Conservation (phyloP, 2,113 vertebrate species). For the Stictonetta naevosa region DNA sequence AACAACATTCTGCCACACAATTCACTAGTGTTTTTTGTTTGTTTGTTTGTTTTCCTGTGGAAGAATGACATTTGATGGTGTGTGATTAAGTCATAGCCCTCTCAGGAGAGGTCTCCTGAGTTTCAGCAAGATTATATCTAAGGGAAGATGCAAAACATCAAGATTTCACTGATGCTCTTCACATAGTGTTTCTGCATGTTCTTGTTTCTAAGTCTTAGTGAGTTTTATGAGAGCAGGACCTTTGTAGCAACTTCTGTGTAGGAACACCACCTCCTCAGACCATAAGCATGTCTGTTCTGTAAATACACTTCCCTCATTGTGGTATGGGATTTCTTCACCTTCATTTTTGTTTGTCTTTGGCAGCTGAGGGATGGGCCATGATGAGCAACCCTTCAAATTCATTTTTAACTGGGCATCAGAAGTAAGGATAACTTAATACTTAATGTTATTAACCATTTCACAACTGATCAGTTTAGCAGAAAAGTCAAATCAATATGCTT, state of each 20-base stretch:
- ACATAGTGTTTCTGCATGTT: neutral
- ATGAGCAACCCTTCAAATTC: neutral
- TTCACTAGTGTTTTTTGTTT: neutral
- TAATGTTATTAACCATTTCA: neutral
- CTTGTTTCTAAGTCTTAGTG: neutral
- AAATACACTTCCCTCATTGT: neutral
- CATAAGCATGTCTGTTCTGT: neutral
- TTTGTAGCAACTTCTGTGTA: neutral
- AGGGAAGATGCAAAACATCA: neutral
- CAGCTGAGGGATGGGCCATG: neutral
- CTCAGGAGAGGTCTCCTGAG: neutral
- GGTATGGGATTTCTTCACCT: neutral
- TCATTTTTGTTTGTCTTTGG: neutral
- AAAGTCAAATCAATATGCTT: neutral
- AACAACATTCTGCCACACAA: neutral
- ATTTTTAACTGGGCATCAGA: neutral
- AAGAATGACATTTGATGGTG: neutral
- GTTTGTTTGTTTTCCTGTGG: neutral
- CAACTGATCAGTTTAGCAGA: neutral
- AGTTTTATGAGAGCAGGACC: neutral
- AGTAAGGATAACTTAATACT: neutral
- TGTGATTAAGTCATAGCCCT: neutral
- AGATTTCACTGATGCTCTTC: neutral
- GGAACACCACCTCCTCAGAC: neutral
- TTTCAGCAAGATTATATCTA: neutral